Evolutionary conservation across 2,113 vertebrate genomes (phyloP).

Genomic region (Setophaga coronata): DNA sequence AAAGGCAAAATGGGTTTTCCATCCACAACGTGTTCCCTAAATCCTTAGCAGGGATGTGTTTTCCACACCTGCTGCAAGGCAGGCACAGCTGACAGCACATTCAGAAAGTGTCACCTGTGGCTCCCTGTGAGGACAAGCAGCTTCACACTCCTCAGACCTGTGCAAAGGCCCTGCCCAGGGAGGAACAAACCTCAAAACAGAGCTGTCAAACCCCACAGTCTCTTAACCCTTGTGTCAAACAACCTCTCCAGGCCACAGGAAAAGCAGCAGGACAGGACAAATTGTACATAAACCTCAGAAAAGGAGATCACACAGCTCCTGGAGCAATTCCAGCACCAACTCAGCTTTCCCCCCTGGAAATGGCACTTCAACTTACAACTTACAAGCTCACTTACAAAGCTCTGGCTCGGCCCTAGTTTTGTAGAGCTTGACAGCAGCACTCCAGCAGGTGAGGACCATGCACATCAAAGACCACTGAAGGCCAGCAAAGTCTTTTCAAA

Average conservation of each 20-base stretch:
- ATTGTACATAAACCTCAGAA: accelerated
- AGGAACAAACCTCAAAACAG: not conserved
- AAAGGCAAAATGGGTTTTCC: not conserved
- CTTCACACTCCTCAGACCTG: not conserved
- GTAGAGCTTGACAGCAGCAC: not conserved
- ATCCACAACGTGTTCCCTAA: not conserved
- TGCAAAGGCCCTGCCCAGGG: not conserved
- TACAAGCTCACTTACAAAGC: not conserved
- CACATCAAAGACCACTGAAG: not conserved
- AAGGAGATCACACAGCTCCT: not conserved
- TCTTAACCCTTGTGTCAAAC: not conserved
- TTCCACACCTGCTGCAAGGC: not conserved
- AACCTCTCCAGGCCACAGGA: not conserved
- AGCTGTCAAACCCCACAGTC: not conserved
- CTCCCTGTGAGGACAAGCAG: not conserved
- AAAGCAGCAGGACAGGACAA: not conserved
- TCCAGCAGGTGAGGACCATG: not conserved
- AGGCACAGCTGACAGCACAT: not conserved
- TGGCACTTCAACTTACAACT: not conserved
- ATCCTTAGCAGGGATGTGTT: not conserved
- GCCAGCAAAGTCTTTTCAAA: not conserved
- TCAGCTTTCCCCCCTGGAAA: not conserved
- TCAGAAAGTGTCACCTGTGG: not conserved
- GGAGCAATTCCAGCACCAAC: not conserved
- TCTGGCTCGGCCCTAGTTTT: not conserved